Evolutionary conservation across 2,888 invertebrate species (phyloP), one percentile per base, ranked within the genome.

Genomic region (Pachydiplax longipennis): DNA sequence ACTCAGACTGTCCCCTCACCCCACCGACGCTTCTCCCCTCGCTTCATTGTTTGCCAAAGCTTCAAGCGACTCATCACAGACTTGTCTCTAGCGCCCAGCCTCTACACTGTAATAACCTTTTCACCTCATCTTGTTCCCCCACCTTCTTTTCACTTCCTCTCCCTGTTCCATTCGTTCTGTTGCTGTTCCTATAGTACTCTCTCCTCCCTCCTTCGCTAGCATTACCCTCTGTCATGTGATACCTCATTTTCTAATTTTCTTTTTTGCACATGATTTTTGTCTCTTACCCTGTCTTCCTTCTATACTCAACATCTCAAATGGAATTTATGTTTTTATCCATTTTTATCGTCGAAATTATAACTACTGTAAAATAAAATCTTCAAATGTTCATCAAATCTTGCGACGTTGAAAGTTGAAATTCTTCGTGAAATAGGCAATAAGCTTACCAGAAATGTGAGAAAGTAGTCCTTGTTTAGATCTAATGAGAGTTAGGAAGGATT

Each of bases 211-310:
- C 25, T 48, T 53, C 73, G 12, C 10, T 37, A 22, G 12, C 44
- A 10, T 91, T 44, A 61, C 90, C 80, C 53, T 53, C 48, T 83
- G 83, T 40, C 83, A 82, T 31, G 53, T 53, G 31, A 44, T 81
- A 31, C 81, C 90, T 31, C 73, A 22, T 73, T 35, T 31, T 53
- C 81, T 80, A 73, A 35, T 35, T 73, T n/a, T 31, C 90, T 53
- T 65, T 53, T 65, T 80, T 80, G 6, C n/a, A 65, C 37, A 58
- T 25, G 18, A 58, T 44, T 48, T 81, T 53, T 90, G 61, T 58
- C 90, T 40, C 91, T 80, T 91, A 48, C 53, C 81, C 90, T 91
- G 90, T 91, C 61, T 90, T 90, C 81, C 90, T 35, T 53, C 53
- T 18, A 15, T 31, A 25, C 53, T 25, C 83, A 18, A 40, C 73